Evolutionary conservation across 2,888 invertebrate species (phyloP).

Genomic region (Thera britannica): DNA sequence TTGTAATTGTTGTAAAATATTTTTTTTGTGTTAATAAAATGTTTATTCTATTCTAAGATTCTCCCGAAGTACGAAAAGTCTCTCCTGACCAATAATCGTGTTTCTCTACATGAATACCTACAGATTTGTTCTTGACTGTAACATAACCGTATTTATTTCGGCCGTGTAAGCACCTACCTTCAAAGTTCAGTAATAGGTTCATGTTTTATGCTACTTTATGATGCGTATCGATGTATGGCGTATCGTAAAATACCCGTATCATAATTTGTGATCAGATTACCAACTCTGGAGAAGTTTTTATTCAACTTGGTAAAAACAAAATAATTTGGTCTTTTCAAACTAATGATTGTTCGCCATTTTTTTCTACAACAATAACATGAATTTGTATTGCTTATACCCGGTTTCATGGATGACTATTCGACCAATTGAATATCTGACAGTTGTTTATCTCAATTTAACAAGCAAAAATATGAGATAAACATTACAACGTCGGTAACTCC

Average conservation of each 20-base stretch:
- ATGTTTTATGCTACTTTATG: conserved; percentile 26
- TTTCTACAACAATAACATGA: no score
- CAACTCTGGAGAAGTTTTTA: conserved; percentile 7
- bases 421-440: no score
- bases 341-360: no score
- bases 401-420: no score
- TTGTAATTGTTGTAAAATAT: no score
- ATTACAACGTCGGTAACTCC: no score
- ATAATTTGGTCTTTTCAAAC: no score
- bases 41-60: no score
- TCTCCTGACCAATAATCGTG: not conserved
- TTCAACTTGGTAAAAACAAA: not conserved
- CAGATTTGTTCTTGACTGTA: conserved; percentile 4
- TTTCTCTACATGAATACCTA: not conserved
- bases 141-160: conserved; percentile 3
- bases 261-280: conserved; percentile 27
- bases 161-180: conserved; percentile 7
- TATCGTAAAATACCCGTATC: conserved; percentile 31
- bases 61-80: not conserved
- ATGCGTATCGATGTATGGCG: conserved; percentile 28
- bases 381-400: no score
- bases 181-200: conserved; percentile 24
- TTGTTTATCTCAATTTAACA: no score
- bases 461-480: no score
- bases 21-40: no score